Base-by-base conservation (phyloP, 2,888 invertebrate species). In the Coremacera marginata region DNA sequence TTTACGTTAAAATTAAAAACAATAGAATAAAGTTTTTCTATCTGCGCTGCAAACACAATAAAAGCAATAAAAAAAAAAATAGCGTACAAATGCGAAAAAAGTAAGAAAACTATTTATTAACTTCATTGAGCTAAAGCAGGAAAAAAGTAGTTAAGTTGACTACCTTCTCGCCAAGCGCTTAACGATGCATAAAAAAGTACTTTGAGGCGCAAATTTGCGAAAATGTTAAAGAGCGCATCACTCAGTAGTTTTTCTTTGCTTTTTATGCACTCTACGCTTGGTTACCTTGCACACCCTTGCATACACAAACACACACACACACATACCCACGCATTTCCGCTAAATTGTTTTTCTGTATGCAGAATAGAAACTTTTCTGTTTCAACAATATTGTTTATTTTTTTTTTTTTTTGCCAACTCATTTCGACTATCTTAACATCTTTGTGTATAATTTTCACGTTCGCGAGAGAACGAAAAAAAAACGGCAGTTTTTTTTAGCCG, bases 191-290 rank as follows among this genome's bases (percentile, higher is more conserved):
- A 37, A 19, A 60, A 25, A 60, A 68, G 25, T 51, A 51, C 68
- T 68, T 68, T 49, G 27, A 68, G 27, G 68, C 68, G 68, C 25
- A 68, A 68, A 68, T 68, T 51, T 68, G 68, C 14, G 44, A 68
- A 68, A 68, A 68, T 51, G 68, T 34, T 65, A 31, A 68, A 51
- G 51, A 49, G 68, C 62, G 25, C 49, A 68, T 68, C 51, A 65
- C 19, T 65, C 31, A 55, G 16, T 19, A 22, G 25, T 65, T 5
- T 5, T 19, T 27, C 60, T 22, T 27, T 27, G 14, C 14, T n/a
- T 31, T 63, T 31, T 31, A 31, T 25, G 25, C 63, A n/a, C 63
- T 22, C 8, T 31, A 25, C 31, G n/a, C 14, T 25, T 25, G n/a
- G 3, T 16, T 14, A 14, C n/a, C 63, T 14, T 16, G 9, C 34